These are phyloP conservation scores for Drosophila subpulchrella DNA, from an alignment of 1,140 invertebrate species.

Conservation along the genomic window DNA sequence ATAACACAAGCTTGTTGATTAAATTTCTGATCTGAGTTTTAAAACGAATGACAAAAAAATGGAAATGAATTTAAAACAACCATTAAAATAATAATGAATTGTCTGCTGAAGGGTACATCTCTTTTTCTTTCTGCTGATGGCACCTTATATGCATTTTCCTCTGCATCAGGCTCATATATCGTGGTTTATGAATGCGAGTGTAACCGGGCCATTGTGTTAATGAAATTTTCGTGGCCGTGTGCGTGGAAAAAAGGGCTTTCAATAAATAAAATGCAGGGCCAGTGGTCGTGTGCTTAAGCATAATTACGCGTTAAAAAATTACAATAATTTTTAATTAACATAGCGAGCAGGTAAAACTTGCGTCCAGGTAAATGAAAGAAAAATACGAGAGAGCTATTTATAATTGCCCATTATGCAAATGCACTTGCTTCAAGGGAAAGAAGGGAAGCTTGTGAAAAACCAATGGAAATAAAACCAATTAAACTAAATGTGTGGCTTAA, in stretches of 20 bases:
- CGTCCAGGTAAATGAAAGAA: constrained; percentile 42
- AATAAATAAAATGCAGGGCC: constrained; percentile 58
- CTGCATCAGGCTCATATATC: constrained; percentile 21
- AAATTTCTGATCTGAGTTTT: not conserved
- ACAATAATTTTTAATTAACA: constrained; percentile 83
- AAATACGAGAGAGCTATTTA: constrained; percentile 46
- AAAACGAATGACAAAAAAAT: not conserved
- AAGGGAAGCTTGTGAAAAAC: constrained; percentile 13
- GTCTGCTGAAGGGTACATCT: not conserved
- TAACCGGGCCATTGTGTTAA: constrained; percentile 36
- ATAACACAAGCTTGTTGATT: not conserved
- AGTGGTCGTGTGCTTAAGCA: constrained; percentile 51
- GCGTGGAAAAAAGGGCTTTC: constrained; percentile 42
- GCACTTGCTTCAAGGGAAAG: constrained; percentile 6
- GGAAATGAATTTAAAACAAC: constrained; percentile 8
- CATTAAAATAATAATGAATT: constrained; percentile 14
- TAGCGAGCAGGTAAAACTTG: constrained; percentile 30
- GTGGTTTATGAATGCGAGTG: constrained; percentile 22
- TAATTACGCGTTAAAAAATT: constrained; percentile 71
- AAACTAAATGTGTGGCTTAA: constrained; percentile 43
- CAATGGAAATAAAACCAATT: constrained; percentile 58
- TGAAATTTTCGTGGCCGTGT: constrained; percentile 50
- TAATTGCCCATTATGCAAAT: constrained; percentile 78
- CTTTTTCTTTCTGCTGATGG: not conserved
- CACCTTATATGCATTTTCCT: constrained; percentile 16